Base-by-base conservation (phyloP, 2,888 invertebrate genomes). In the Torymus auratus region DNA sequence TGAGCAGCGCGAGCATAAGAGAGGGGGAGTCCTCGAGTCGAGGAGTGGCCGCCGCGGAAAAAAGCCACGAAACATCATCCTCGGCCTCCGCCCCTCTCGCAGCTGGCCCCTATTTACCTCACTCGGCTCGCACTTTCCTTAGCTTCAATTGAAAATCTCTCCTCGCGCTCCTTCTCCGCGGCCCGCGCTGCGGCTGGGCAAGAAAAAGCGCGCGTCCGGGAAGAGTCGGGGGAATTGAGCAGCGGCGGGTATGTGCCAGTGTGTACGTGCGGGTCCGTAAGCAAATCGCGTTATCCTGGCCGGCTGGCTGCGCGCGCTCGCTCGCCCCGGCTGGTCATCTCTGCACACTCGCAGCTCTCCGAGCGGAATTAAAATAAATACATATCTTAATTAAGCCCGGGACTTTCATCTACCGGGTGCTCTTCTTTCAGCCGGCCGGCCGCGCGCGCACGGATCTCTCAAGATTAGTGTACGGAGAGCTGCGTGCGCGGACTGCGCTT, bases 321-420 rank as follows among this genome's bases (percentile, higher is more conserved):
- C 85, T 84, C 78, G 82, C 83, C 80, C 62, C 82, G 84, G 84
- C 84, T 86, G 85, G 83, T 87, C 86, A 87, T 87, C 86, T 87
- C 87, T 10, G 41, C 41, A 41, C 41, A 41, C 41, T 41, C 41
- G 41, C 41, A 41, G 82, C 83, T 85, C 84, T 78, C 87, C 85
- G 86, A 86, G 86, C 86, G 87, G 86, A 90, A 90, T 90, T 90
- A 89, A 90, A 90, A 90, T 89, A 89, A 89, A 89, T 89, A 88
- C 89, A 89, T 89, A 89, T 90, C 89, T 89, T 89, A 89, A 90
- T 89, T 89, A 89, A 90, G 89, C 87, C 83, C 86, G 78, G 86
- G 85, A 87, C 85, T 84, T 83, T 85, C 85, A 83, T 85, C 85
- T 86, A 86, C 84, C 83, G 84, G 85, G 83, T 86, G 15, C 62